Conservation (phyloP, 2,113 vertebrate genomes). For the Trinectes maculatus region DNA sequence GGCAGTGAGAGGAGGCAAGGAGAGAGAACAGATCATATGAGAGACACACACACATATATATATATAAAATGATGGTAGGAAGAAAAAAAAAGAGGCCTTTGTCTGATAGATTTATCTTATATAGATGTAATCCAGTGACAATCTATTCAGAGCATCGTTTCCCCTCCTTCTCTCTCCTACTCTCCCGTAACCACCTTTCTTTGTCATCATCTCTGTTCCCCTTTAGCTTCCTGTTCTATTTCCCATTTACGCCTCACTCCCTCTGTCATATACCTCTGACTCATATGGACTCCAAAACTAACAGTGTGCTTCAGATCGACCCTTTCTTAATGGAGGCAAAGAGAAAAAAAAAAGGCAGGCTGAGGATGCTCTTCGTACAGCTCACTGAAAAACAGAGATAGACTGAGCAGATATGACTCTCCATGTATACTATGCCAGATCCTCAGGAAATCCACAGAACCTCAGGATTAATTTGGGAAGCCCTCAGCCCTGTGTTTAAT, state of each 20-base stretch:
- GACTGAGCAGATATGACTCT: background rate
- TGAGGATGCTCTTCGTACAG: conserved; percentile 9
- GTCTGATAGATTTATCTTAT: background rate
- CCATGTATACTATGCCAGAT: conserved; percentile 3
- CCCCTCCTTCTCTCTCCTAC: background rate
- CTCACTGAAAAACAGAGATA: conserved; percentile 16
- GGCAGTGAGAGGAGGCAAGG: conserved; percentile 11
- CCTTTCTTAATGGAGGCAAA: conserved; percentile 37
- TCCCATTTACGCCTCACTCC: background rate
- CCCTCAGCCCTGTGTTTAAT: conserved; percentile 15
- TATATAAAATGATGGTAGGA: too few species aligned
- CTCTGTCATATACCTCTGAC: conserved; percentile 22
- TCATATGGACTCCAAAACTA: conserved; percentile 42
- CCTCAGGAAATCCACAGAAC: conserved; percentile 29
- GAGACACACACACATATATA: too few species aligned
- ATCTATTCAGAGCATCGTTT: conserved; percentile 22
- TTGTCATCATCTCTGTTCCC: conserved; percentile 9
- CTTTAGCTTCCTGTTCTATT: conserved; percentile 3
- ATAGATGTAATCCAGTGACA: conserved; percentile 19
- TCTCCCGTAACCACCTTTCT: conserved; percentile 8
- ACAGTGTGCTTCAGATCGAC: conserved; percentile 44
- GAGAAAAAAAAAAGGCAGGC: conserved; percentile 39
- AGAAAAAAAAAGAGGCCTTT: background rate
- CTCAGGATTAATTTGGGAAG: conserved; percentile 30
- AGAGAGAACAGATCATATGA: background rate